Evolutionary conservation across 2,113 vertebrate species (phyloP), one percentile per base, ranked within the genome.

Genomic region (Bucco capensis): DNA sequence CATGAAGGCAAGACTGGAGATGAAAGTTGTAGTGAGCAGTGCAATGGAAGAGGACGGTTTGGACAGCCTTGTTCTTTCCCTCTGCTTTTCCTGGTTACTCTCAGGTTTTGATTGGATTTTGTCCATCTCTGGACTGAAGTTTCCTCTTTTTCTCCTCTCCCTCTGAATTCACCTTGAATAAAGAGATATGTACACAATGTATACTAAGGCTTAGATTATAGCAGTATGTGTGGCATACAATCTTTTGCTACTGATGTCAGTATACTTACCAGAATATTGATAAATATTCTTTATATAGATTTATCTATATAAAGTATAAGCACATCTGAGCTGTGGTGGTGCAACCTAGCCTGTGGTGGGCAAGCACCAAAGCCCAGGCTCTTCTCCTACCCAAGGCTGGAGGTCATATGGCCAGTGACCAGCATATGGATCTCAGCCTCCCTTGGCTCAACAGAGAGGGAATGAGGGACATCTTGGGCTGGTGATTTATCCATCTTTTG

Each of bases 81-180:
- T 81, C 53, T 95, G 69, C 25, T 90, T 92, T 88, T 93, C 31
- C 83, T 90, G 58, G 28, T 24, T 53, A 1, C 31, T 82, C 9
- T 66, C 62, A 75, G 40, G 14, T 58, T 93, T 74, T 86, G 22
- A 47, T 38, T 83, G 86, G 93, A 61, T 82, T 86, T 93, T 92
- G 17, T 75, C 70, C 73, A 78, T 10, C 21, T 64, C 35, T 67
- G 13, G 35, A 58, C 50, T 21, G 51, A 92, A 66, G 21, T 40
- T 78, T 88, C 15, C 18, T 21, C 54, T 62, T 28, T 80, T 25
- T 74, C 27, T 37, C 40, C 31, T 6, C 11, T 15, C 6, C 3
- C 25, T 46, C 22, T 6, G 33, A 81, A 54, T 54, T 71, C 4
- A 64, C 19, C 33, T 37, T 31, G 64, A 51, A 2, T 67, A 65